phyloP scores from a whole-genome alignment of 2,888 invertebrate species.

The Carpatolechia fugitivella region DNA sequence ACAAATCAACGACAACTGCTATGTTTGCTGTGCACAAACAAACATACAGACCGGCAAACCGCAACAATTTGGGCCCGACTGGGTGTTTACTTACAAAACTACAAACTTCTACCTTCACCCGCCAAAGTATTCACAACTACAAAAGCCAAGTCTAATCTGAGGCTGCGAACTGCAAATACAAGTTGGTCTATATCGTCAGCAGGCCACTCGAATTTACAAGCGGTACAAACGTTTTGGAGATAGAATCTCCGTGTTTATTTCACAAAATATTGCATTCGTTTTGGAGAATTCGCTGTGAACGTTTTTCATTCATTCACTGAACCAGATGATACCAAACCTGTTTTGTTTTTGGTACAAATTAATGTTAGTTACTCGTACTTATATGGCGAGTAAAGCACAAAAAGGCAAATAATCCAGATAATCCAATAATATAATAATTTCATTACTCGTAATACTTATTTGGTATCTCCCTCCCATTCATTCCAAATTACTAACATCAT shows the following conservation, averaged over 20 bases:
- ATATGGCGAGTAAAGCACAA: no score
- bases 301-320: not conserved
- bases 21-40: slow-evolving; percentile 49
- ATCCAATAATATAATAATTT: no score
- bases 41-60: slow-evolving; percentile 47
- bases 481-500: no score
- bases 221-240: slow-evolving; percentile 42
- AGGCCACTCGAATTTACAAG: slow-evolving; percentile 53
- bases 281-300: slow-evolving; percentile 1
- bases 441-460: no score
- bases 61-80: slow-evolving; percentile 57
- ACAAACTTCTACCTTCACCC: slow-evolving; percentile 29
- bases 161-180: not conserved
- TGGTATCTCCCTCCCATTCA: no score
- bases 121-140: not conserved
- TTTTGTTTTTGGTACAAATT: no score
- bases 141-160: not conserved
- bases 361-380: no score
- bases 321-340: no score
- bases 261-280: slow-evolving; percentile 32
- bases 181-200: slow-evolving; percentile 26
- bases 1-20: slow-evolving; percentile 57
- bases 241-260: slow-evolving; percentile 44
- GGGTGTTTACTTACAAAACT: slow-evolving; percentile 60
- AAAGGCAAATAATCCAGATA: no score